A percentile compares a stretch with the other conserved stretches of the same genome.
Evolutionary conservation across 2,113 vertebrate genomes (phyloP).

Genomic region (Alligator sinensis): DNA sequence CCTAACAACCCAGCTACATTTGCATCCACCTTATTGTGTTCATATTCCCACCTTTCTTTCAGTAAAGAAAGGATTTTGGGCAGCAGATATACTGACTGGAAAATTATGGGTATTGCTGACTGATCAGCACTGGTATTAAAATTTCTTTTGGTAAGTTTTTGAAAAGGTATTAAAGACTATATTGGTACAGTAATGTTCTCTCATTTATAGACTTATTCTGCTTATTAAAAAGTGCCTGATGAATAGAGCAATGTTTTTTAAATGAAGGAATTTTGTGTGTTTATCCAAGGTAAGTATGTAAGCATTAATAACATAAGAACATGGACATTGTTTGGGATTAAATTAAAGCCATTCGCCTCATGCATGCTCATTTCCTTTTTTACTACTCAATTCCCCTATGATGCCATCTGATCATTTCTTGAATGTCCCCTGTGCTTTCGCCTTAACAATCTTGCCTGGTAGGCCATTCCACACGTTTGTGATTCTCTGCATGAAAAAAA

Average conservation of each 20-base stretch:
- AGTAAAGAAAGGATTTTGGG: neutral
- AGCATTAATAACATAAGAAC: constrained; percentile 59
- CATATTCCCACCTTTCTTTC: too few relatives aligned
- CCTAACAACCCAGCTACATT: too few relatives aligned
- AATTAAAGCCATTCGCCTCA: constrained; percentile 76
- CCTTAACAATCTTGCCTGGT: constrained; percentile 82
- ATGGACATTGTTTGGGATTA: constrained; percentile 75
- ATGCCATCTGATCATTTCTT: constrained; percentile 83
- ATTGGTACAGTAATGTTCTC: neutral
- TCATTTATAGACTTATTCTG: neutral
- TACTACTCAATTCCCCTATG: constrained; percentile 81
- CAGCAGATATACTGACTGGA: rapidly evolving
- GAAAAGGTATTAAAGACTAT: neutral
- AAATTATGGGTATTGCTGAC: neutral
- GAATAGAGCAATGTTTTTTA: constrained; percentile 5
- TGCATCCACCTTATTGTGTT: too few relatives aligned
- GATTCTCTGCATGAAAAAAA: constrained; percentile 83
- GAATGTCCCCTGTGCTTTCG: constrained; percentile 80
- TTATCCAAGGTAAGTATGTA: constrained; percentile 70
- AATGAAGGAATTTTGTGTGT: constrained; percentile 47
- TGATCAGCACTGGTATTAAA: neutral
- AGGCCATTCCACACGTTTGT: constrained; percentile 84
- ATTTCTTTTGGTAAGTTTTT: neutral
- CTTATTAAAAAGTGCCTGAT: constrained; percentile 34
- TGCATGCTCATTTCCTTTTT: constrained; percentile 82